Base-by-base conservation (phyloP, 2,888 invertebrate genomes). In the Pediacus dermestoides region DNA sequence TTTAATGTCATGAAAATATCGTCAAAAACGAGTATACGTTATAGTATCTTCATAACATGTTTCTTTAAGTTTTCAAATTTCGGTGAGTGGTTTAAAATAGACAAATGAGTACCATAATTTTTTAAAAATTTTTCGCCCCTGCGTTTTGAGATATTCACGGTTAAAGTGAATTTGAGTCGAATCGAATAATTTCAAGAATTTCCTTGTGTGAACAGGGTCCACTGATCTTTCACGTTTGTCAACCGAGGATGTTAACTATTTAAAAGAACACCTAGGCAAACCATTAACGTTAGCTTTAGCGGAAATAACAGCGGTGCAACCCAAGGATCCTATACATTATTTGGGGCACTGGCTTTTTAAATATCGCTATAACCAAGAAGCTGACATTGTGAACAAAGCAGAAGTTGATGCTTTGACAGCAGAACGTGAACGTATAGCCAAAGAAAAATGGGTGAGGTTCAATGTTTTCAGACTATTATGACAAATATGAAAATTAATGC, bases 261-360 rank as follows among this genome's bases (percentile, higher is more conserved):
- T 70, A 33, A 70, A 69, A 48, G 53, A 51, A 9, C 46, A 52
- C 11, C 45, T 70, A 10, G 70, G 69, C 4, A 58, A 53, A 30
- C 68, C 72, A 1, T 48, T 74, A 33, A 64, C 66, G 15, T 49
- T 71, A 34, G 73, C 70, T 3, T 44, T 74, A 35, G 68, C 70
- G 2, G 72, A 74, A 52, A 67, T 74, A 26, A 63, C 67, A 1
- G 60, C 66, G 1, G 69, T 67, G 42, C 69, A 70, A 46, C 74
- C 74, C 2, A 44, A 54, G 30, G 73, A 73, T 54, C 73, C 74
- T 0, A 67, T 74, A n/a, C 67, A 68, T 48, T 73, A 71, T 46
- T 53, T 74, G 14, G 73, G 65, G 2, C 71, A 71, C 47, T 74
- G 73, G 72, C 55, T 74, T n/a, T 64, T 71, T 40, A 70, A 72